phyloP scores from a whole-genome alignment of 2,797 vertebrate species.

The Chloroceryle inda region DNA sequence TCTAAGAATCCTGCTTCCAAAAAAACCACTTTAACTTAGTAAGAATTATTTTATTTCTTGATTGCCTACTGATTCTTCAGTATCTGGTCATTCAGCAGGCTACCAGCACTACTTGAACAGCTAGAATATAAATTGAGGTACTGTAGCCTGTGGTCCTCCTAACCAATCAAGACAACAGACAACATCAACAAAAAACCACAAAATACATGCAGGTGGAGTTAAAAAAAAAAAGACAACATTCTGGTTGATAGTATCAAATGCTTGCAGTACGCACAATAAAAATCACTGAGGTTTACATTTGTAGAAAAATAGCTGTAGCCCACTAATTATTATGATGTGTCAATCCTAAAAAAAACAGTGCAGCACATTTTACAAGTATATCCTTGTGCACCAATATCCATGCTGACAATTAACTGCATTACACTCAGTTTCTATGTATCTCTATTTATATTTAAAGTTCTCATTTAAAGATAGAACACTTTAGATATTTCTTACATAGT shows the following conservation, averaged over 20 bases:
- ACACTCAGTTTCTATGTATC: background rate
- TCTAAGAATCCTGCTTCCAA: background rate
- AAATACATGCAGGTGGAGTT: background rate
- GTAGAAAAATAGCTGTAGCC: background rate
- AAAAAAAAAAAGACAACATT: background rate
- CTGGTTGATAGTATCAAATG: accelerated
- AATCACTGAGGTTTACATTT: background rate
- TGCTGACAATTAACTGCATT: background rate
- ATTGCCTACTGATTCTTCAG: background rate
- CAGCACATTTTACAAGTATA: background rate
- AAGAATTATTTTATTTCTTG: background rate
- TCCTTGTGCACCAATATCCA: background rate
- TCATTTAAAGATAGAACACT: background rate
- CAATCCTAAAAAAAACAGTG: background rate
- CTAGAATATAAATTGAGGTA: background rate
- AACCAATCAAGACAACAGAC: background rate
- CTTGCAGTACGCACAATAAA: background rate
- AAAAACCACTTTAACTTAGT: background rate
- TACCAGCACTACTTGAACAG: background rate
- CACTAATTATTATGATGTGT: background rate
- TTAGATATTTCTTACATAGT: background rate
- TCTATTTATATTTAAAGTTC: background rate
- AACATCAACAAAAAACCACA: background rate
- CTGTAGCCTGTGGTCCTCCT: background rate
- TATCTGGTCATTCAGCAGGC: background rate